phyloP scores from a whole-genome alignment of 2,113 vertebrate species.

The Empidonax traillii region DNA sequence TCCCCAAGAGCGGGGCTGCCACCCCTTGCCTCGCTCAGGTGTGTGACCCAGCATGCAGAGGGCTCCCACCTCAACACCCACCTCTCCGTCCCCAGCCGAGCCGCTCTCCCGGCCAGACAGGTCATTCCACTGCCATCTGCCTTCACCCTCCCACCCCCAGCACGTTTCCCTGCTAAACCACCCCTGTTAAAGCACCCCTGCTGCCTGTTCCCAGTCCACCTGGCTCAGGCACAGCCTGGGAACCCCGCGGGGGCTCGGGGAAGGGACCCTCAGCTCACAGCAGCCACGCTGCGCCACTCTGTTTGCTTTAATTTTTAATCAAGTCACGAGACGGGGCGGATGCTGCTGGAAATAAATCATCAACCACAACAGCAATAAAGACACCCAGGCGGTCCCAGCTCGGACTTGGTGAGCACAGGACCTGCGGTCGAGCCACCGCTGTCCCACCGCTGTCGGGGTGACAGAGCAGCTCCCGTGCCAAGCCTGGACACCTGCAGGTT shows the following conservation, averaged over 20 bases:
- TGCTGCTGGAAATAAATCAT: conserved; percentile 36
- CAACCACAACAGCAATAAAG: conserved; percentile 5
- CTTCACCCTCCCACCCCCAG: background rate
- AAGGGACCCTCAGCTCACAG: background rate
- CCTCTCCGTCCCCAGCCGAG: background rate
- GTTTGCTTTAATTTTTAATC: conserved; percentile 8
- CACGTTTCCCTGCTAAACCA: background rate
- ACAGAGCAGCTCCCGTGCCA: background rate
- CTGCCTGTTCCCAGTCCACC: background rate
- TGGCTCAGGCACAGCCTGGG: accelerated
- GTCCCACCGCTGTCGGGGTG: background rate
- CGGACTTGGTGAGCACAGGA: background rate
- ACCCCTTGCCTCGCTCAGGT: background rate
- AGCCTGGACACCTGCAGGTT: background rate
- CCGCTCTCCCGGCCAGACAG: accelerated
- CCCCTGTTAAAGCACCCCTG: background rate
- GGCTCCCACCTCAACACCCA: background rate
- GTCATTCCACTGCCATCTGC: background rate
- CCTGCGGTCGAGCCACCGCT: accelerated
- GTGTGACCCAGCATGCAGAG: accelerated
- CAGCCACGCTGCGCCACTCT: background rate
- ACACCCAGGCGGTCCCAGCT: background rate
- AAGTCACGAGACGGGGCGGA: conserved; percentile 15
- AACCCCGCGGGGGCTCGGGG: background rate
- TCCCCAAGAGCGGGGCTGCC: background rate